phyloP scores from a whole-genome alignment of 2,113 vertebrate species.

The Brienomyrus longianalis region DNA sequence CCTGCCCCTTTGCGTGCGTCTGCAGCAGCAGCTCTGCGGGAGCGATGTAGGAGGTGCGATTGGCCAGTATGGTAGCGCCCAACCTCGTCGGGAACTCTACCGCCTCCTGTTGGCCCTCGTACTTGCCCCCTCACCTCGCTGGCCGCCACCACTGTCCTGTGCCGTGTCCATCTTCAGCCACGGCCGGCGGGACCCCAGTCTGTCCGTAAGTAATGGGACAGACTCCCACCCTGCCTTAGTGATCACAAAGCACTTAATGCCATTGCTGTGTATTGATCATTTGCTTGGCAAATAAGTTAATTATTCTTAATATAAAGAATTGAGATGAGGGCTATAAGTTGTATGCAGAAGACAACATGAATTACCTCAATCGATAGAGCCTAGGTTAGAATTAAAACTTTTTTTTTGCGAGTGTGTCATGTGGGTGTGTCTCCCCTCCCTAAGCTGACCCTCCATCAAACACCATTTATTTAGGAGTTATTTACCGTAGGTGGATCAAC shows the following conservation, averaged over 20 bases:
- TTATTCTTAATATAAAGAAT: neutral
- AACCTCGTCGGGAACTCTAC: slow-evolving; percentile 66
- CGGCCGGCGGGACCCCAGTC: slow-evolving; percentile 62
- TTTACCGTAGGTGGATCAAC: neutral
- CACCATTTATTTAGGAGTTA: neutral
- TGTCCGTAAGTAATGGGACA: slow-evolving; percentile 54
- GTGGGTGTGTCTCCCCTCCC: neutral
- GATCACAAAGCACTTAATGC: neutral
- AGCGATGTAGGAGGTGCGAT: slow-evolving; percentile 28
- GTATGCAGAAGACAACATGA: neutral
- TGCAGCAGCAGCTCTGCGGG: slow-evolving; percentile 67
- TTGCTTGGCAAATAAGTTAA: neutral
- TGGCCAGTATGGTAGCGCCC: slow-evolving; percentile 66
- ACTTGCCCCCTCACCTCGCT: slow-evolving; percentile 67
- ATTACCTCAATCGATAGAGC: neutral
- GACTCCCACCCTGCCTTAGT: neutral
- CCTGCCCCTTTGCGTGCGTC: slow-evolving; percentile 66
- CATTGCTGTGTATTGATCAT: neutral
- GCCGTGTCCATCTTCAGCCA: slow-evolving; percentile 71
- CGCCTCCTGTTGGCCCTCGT: slow-evolving; percentile 70
- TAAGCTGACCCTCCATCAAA: neutral
- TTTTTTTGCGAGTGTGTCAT: neutral
- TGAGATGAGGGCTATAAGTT: neutral
- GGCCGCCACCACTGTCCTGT: slow-evolving; percentile 72
- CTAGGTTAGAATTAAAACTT: neutral